A percentile compares a stretch with the other conserved stretches of the same genome.
These are phyloP conservation scores for Drymodes brunneopygia DNA, from an alignment of 2,113 vertebrate species.

Conservation along the genomic window DNA sequence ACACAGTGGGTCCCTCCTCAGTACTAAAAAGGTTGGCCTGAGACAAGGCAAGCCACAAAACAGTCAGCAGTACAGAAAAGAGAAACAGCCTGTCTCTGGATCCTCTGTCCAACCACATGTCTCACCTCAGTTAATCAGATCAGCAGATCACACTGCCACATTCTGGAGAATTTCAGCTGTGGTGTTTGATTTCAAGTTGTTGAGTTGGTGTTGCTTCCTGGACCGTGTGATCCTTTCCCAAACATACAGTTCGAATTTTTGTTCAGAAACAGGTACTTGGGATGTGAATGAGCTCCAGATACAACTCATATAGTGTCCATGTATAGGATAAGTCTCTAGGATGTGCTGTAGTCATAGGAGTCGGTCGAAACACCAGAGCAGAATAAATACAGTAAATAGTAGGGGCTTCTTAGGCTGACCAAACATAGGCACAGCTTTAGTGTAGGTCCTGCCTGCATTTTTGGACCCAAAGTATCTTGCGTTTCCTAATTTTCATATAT, in stretches of 20 bases:
- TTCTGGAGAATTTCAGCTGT: not conserved
- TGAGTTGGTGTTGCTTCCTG: not conserved
- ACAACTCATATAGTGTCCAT: not conserved
- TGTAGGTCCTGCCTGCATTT: not conserved
- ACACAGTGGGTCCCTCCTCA: not conserved
- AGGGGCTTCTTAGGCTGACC: not conserved
- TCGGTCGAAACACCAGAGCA: not conserved
- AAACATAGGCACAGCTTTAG: not conserved
- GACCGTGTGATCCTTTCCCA: not conserved
- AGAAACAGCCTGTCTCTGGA: not conserved
- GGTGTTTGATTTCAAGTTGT: not conserved
- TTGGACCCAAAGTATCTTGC: not conserved
- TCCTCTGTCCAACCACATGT: not conserved
- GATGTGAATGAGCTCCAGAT: not conserved
- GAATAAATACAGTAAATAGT: not conserved
- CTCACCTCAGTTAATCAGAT: not conserved
- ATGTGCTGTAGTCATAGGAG: not conserved
- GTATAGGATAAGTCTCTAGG: not conserved
- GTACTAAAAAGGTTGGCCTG: not conserved
- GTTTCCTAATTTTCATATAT: not conserved
- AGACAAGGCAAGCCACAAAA: not conserved
- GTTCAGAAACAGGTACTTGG: not conserved
- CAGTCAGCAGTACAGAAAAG: not conserved
- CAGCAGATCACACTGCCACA: not conserved
- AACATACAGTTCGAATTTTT: not conserved